Evolutionary conservation across 2,113 vertebrate species (phyloP).

Genomic region (Scortum barcoo): DNA sequence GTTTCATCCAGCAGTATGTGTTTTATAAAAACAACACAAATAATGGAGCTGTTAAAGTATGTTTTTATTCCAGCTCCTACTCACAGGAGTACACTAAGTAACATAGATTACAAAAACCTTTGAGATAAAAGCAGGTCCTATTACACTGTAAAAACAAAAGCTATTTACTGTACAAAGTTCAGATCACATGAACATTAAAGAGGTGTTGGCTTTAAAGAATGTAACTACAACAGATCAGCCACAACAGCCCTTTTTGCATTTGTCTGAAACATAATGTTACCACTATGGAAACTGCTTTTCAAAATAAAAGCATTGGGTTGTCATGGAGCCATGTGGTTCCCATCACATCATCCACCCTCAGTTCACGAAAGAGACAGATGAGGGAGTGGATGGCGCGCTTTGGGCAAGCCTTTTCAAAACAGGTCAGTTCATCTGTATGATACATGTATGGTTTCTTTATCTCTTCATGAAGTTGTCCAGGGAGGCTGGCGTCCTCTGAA

Average conservation of each 20-base stretch:
- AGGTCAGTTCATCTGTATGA: background rate
- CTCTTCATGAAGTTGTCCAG: conserved; percentile 96
- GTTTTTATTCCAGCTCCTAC: conserved; percentile 32
- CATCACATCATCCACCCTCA: background rate
- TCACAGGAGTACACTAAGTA: conserved; percentile 29
- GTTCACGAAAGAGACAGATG: background rate
- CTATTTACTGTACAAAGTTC: conserved; percentile 47
- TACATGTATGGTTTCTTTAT: conserved; percentile 69
- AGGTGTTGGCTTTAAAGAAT: background rate
- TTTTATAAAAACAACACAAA: background rate
- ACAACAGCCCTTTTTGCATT: background rate
- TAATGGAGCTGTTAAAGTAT: background rate
- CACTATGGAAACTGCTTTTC: conserved; percentile 28
- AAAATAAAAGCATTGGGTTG: conserved; percentile 41
- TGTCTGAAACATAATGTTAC: conserved; percentile 13
- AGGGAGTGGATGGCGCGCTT: background rate
- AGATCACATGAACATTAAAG: background rate
- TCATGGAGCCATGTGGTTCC: background rate
- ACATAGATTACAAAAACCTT: conserved; percentile 51
- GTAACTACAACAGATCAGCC: background rate
- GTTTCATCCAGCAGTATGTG: background rate
- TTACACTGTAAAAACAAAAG: conserved; percentile 43
- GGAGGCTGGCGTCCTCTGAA: conserved; percentile 92
- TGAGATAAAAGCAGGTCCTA: conserved; percentile 26
- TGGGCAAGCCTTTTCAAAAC: background rate